phyloP scores from a whole-genome alignment of 2,888 invertebrate genomes.

The Amphipoea oculea region DNA sequence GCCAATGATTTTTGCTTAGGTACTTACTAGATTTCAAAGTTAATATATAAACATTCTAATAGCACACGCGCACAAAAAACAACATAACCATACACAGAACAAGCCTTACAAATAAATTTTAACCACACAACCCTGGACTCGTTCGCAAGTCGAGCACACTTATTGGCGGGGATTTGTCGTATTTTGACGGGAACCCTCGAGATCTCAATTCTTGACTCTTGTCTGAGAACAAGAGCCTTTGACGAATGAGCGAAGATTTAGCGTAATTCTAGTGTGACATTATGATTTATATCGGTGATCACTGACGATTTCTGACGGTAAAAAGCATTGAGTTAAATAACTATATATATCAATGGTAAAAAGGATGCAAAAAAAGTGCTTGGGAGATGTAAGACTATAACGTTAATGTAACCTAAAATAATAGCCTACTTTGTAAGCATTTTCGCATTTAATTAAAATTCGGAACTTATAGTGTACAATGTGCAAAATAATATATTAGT shows the following conservation, averaged over 20 bases:
- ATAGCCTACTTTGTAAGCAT: background rate
- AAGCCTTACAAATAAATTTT: conserved; percentile 26
- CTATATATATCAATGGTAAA: background rate
- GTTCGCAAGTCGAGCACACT: conserved; percentile 25
- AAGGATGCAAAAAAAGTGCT: background rate
- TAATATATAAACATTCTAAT: background rate
- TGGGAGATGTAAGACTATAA: background rate
- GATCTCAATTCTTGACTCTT: conserved; percentile 58
- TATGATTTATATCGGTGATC: conserved; percentile 22
- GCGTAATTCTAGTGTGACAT: background rate
- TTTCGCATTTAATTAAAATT: background rate
- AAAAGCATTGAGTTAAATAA: background rate
- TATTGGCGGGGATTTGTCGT: conserved; percentile 55
- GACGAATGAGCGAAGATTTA: conserved; percentile 53
- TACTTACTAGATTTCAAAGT: background rate
- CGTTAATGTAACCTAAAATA: background rate
- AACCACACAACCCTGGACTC: conserved; percentile 9
- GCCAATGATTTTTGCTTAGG: background rate
- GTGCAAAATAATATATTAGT: background rate
- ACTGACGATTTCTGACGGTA: background rate
- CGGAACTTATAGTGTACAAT: background rate
- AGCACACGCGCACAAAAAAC: background rate
- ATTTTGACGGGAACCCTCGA: conserved; percentile 40
- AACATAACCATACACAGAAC: background rate
- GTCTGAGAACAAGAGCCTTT: conserved; percentile 62